These are phyloP conservation scores for Nasua narica DNA, from an alignment of 2,797 vertebrate species.

Conservation along the genomic window DNA sequence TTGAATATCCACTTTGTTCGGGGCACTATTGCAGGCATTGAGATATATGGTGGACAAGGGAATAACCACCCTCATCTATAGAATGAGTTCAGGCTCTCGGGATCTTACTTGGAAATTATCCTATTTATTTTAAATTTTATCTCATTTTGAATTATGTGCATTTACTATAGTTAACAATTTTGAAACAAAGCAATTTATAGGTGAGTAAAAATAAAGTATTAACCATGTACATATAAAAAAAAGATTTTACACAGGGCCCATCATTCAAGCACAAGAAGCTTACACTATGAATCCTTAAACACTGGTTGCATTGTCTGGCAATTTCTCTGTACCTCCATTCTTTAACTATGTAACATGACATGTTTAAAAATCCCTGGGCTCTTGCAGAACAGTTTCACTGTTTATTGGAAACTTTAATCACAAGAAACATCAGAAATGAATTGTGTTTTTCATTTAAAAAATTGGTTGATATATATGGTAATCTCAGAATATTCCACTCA, in stretches of 20 bases:
- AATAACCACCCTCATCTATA: not conserved
- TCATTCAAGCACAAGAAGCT: not conserved
- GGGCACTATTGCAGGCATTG: not conserved
- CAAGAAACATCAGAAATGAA: not conserved
- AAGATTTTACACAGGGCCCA: not conserved
- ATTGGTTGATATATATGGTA: not conserved
- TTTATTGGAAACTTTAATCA: not conserved
- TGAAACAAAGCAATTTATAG: not conserved
- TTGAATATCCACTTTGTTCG: not conserved
- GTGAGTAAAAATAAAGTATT: not conserved
- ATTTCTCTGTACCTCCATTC: not conserved
- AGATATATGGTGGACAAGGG: not conserved
- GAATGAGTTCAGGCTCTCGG: not conserved
- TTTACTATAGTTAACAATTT: not conserved
- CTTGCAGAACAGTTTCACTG: accelerated
- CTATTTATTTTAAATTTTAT: not conserved
- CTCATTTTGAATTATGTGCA: not conserved
- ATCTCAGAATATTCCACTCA: not conserved
- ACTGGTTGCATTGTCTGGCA: not conserved
- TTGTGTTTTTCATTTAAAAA: not conserved
- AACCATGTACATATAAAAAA: not conserved
- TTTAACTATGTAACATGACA: not conserved
- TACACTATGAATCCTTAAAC: not conserved
- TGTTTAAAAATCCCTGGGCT: not conserved
- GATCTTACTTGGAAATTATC: not conserved